These are phyloP conservation scores for Origma solitaria DNA, from an alignment of 2,113 vertebrate genomes.

Conservation along the genomic window DNA sequence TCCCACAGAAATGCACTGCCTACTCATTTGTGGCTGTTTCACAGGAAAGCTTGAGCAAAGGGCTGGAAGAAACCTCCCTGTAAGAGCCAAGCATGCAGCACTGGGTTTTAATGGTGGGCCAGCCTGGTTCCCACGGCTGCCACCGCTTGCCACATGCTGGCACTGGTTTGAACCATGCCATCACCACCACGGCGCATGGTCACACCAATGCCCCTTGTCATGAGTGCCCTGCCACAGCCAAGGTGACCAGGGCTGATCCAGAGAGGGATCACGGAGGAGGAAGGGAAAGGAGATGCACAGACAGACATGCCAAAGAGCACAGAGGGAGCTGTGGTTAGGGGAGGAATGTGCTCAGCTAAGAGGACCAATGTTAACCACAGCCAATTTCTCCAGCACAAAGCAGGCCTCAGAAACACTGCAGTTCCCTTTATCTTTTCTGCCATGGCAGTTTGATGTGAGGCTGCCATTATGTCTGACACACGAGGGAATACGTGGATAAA, in stretches of 20 bases:
- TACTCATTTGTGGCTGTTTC: constrained; percentile 18
- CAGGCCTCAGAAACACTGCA: not conserved
- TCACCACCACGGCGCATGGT: rapidly evolving
- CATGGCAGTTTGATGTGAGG: not conserved
- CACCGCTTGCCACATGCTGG: not conserved
- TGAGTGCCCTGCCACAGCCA: not conserved
- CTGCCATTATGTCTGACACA: not conserved
- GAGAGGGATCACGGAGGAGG: rapidly evolving
- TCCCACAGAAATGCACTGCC: not conserved
- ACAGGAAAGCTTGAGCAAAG: not conserved
- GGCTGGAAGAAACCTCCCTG: not conserved
- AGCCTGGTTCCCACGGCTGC: not conserved
- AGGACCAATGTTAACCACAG: not conserved
- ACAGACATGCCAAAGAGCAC: not conserved
- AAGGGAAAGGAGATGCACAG: not conserved
- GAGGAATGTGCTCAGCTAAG: not conserved
- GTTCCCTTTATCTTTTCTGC: not conserved
- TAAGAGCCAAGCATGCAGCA: not conserved
- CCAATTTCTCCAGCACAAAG: not conserved
- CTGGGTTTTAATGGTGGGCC: not conserved
- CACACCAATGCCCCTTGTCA: not conserved
- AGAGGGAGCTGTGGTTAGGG: not conserved
- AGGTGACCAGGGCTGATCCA: not conserved
- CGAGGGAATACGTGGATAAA: not conserved
- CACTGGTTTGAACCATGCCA: rapidly evolving